phyloP scores from a whole-genome alignment of 2,113 vertebrate genomes.

The Hyaena hyaena region DNA sequence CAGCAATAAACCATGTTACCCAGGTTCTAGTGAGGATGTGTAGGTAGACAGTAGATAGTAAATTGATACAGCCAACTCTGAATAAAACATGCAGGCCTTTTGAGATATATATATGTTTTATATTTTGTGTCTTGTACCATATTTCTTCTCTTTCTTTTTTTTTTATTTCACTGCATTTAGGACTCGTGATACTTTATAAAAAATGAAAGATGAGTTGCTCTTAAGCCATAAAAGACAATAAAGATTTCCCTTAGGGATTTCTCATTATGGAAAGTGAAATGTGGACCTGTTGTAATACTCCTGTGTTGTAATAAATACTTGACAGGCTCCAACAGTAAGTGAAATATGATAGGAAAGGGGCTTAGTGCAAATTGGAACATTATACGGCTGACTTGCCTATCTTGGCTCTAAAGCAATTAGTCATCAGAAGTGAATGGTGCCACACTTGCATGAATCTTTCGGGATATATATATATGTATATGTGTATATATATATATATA shows the following conservation, averaged over 20 bases:
- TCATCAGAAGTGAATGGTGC: not conserved
- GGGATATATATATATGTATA: not conserved
- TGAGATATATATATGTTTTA: not conserved
- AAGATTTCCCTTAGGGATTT: constrained; percentile 61
- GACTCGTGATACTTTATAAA: constrained; percentile 49
- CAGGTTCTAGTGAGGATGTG: not conserved
- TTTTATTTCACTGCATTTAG: constrained; percentile 38
- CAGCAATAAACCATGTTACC: not conserved
- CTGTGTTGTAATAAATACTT: constrained; percentile 18
- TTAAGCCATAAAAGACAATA: constrained; percentile 41
- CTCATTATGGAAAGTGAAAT: constrained; percentile 30
- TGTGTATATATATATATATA: not conserved
- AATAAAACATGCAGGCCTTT: constrained; percentile 6
- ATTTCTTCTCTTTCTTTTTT: not conserved
- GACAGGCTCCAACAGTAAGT: constrained; percentile 34
- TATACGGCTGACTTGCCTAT: not conserved
- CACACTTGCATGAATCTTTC: not conserved
- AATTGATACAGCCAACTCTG: not conserved
- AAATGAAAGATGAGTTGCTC: constrained; percentile 58
- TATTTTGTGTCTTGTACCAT: not conserved
- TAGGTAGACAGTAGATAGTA: not conserved
- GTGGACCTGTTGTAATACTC: not conserved
- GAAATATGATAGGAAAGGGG: constrained; percentile 37
- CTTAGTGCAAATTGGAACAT: not conserved
- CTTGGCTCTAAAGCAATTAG: not conserved